Conservation (phyloP, 2,888 invertebrate species). For the Ormyrus pomaceus region DNA sequence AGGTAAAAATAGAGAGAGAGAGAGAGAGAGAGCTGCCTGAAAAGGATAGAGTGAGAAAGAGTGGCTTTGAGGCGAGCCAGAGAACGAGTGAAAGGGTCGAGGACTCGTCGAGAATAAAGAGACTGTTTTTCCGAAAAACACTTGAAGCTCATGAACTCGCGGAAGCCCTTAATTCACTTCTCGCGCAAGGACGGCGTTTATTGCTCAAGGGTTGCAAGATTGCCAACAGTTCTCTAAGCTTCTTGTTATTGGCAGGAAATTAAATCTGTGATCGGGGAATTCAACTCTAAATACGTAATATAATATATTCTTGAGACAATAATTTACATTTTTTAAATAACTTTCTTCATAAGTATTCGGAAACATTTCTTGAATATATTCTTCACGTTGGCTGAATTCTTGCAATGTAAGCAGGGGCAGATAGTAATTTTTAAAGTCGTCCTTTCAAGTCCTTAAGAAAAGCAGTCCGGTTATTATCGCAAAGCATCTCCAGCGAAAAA, state of each 20-base stretch:
- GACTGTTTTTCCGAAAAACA: conserved; percentile 57
- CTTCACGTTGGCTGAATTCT: too few relatives aligned
- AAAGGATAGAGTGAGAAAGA: conserved; percentile 27
- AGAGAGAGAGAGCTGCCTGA: conserved; percentile 12
- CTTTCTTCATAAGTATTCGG: background rate
- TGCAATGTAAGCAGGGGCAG: background rate
- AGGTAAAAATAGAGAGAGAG: conserved; percentile 41
- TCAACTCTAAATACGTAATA: background rate
- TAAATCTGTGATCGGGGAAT: conserved; percentile 37
- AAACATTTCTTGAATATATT: background rate
- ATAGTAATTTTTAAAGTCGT: background rate
- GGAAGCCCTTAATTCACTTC: conserved; percentile 56
- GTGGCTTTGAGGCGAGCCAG: conserved; percentile 12
- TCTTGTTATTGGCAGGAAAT: conserved; percentile 52
- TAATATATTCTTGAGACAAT: background rate
- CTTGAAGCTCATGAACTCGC: conserved; percentile 52
- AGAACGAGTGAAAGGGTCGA: conserved; percentile 30
- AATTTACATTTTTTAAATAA: background rate
- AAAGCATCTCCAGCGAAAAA: conserved; percentile 20
- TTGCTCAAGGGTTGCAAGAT: conserved; percentile 27
- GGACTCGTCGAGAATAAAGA: conserved; percentile 50
- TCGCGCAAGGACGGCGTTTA: conserved; percentile 18
- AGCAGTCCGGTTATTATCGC: conserved; percentile 30
- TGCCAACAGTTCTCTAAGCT: conserved; percentile 36
- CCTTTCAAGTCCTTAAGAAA: conserved; percentile 20